Percentiles rank a stretch among this genome's conserved stretches.
These are phyloP conservation scores for Pseudochirops corinnae DNA, from an alignment of 2,797 vertebrate genomes.

Conservation along the genomic window DNA sequence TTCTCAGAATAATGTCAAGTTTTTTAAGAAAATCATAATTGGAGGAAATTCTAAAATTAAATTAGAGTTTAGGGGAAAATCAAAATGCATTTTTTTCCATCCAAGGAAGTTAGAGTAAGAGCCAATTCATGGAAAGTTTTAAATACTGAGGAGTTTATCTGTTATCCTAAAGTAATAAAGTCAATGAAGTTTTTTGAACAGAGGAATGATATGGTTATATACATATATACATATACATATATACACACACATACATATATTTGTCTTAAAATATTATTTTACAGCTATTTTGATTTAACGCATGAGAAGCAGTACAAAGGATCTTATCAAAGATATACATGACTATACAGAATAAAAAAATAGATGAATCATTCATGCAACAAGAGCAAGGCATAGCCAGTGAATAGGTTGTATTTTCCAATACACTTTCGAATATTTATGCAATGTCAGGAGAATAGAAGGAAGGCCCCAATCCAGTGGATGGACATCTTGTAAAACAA, in stretches of 20 bases:
- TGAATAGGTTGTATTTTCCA: not conserved
- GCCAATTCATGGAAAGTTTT: not conserved
- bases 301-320: not conserved
- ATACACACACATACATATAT: too few species aligned
- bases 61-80: not conserved
- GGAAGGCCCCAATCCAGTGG: not conserved
- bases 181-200: not conserved
- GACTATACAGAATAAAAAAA: not conserved
- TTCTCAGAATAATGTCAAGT: not conserved
- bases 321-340: not conserved
- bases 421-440: not conserved
- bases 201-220: not conserved
- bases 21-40: not conserved
- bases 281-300: not conserved
- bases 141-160: not conserved
- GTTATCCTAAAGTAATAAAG: not conserved
- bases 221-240: too few species aligned
- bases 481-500: not conserved
- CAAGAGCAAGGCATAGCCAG: not conserved
- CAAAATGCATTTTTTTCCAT: not conserved
- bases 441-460: not conserved
- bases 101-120: not conserved
- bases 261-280: not conserved
- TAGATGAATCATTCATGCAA: not conserved
- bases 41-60: not conserved